Conservation (phyloP, 2,888 invertebrate species). For the Pammene aurita region DNA sequence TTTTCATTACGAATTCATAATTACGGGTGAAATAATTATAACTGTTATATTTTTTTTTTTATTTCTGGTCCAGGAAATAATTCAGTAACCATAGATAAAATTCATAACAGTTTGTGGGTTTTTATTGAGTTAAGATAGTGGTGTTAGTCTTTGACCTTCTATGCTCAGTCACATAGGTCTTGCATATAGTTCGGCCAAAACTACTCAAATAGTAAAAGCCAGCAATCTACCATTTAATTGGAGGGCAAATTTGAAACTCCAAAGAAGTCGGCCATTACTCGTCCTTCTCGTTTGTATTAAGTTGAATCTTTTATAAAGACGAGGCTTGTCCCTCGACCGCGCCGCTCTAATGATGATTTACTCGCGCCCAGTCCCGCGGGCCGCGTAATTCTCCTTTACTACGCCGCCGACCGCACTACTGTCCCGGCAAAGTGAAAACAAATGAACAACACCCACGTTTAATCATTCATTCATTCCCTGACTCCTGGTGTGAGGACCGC, state of each 20-base stretch:
- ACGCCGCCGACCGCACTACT: constrained; percentile 61
- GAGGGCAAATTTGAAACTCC: constrained; percentile 40
- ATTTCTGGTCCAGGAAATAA: no score
- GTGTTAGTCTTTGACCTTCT: no score
- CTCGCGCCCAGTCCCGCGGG: constrained; percentile 71
- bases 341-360: constrained; percentile 77
- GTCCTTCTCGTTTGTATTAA: constrained; percentile 72
- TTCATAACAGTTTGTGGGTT: no score
- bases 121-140: no score
- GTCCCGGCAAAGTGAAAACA: constrained; percentile 77
- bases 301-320: constrained; percentile 81
- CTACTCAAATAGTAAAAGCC: constrained; percentile 26
- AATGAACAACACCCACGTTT: constrained; percentile 76
- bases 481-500: constrained; percentile 48
- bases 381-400: constrained; percentile 78
- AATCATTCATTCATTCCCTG: constrained; percentile 74
- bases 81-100: no score
- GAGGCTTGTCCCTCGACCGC: constrained; percentile 66
- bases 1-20: no score
- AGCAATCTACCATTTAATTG: constrained; percentile 26
- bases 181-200: not conserved
- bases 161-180: no score
- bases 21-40: no score
- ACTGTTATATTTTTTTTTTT: no score
- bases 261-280: constrained; percentile 62